Base-by-base conservation (phyloP, 2,888 invertebrate species). In the Drosophila lacicola region DNA sequence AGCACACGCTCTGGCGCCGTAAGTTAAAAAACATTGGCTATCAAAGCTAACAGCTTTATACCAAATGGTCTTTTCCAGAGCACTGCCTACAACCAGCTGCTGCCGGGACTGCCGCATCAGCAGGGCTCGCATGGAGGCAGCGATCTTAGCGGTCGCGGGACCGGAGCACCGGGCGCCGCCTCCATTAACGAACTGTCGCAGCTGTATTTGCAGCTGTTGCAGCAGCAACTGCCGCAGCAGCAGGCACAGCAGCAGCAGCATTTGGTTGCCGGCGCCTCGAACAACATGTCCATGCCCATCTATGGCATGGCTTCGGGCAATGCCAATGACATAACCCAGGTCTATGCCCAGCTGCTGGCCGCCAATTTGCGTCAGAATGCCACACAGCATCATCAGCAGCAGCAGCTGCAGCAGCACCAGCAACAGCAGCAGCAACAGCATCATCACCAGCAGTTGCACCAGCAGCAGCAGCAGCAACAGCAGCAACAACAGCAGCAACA, bases 311-410 rank as follows among this genome's bases (percentile, higher is more conserved):
- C n/a, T 21, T 37, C 53, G 2, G 44, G 55, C 46, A 54, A 54
- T 37, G 39, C 21, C 6, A 50, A 29, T 14, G 45, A 64, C 14
- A 57, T 64, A 0, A 41, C 14, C 0, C 51, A 60, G 33, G 46
- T 55, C n/a, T 78, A 75, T 21, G 63, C 47, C 6, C 78, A 78
- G 37, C 39, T 75, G 11, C n/a, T 64, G 50, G 42, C 54, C 13
- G 45, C 54, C 6, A 78, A 78, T 51, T 2, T 69, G 17, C 74
- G 57, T 39, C 69, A 73, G 34, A 60, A 36, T 60, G 19, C 45
- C 5, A 11, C 44, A 3, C 60, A 41, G 19, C 56, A 49, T 3
- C 50, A 56, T 3, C 63, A 50, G 19, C 63, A 64, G 0, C 57
- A 50, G 5, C 57, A 44, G 29, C 63, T 33, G 10, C 72, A 53